Base-by-base conservation (phyloP, 1,140 invertebrate genomes). In the Metopolophium dirhodum region DNA sequence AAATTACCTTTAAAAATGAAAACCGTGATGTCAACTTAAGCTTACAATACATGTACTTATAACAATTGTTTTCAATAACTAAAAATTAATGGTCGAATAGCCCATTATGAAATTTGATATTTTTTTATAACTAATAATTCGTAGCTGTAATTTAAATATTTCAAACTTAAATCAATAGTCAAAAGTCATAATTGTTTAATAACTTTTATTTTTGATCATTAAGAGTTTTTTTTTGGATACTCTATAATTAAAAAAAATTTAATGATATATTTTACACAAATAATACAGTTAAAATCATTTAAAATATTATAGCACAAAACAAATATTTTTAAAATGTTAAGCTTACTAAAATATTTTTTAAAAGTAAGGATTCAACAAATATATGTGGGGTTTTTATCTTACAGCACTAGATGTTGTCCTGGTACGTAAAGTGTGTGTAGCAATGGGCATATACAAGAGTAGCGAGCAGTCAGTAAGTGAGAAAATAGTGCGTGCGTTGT, bases 111-210 rank as follows among this genome's bases (percentile, higher is more conserved):
- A 18, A n/a, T 49, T 49, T 86, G n/a, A 47, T 26, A 30, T 47
- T 45, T 87, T 54, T 85, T 87, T 37, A 89, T 41, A 89, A 89
- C 49, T 54, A 89, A n/a, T 89, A 89, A 89, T 89, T 89, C 49
- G 49, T 57, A 54, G 37, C 22, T 89, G 35, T 54, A 54, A 37
- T 54, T 89, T 89, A 89, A 54, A 89, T 51, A 88, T 51, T 87
- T 49, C 6, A 87, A 49, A 87, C 45, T 49, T 87, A 51, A 87
- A 87, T 51, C 3, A 37, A 7, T 88, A 51, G n/a, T 51, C 11
- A 87, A 49, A 85, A 45, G 30, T 47, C 26, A 45, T 4, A 86
- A 26, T 86, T 47, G 41, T 30, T 47, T 51, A 35, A 51, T 41
- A 57, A 57, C 9, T 54, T 57, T 14, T 37, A 23, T 35, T 37